Evolutionary conservation across 2,888 invertebrate genomes (phyloP).

Genomic region (Liposcelis brunnea): DNA sequence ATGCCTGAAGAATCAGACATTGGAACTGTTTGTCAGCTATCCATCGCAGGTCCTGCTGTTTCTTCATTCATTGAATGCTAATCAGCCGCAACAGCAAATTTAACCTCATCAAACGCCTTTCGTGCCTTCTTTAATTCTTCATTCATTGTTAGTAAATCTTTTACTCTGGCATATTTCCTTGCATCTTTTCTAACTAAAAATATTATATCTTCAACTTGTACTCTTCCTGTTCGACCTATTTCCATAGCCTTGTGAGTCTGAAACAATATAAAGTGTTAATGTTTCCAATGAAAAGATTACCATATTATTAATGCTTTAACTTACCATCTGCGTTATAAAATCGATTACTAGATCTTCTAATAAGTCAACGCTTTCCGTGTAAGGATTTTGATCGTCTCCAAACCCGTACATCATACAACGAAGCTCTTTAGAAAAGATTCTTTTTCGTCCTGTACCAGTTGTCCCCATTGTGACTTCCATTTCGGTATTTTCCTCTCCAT

Average conservation of each 20-base stretch:
- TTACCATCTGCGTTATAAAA: conserved; percentile 87
- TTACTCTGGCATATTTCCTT: conserved; percentile 92
- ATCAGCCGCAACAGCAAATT: conserved; percentile 64
- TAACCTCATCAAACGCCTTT: conserved; percentile 98
- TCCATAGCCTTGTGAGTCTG: conserved; percentile 79
- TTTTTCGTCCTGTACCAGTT: conserved; percentile 49
- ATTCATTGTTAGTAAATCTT: conserved; percentile 93
- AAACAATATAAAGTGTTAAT: conserved; percentile 18
- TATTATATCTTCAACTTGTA: conserved; percentile 96
- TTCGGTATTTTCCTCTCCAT: conserved; percentile 50
- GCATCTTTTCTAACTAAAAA: conserved; percentile 89
- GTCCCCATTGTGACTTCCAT: conserved; percentile 50
- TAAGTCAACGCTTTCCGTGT: conserved; percentile 94
- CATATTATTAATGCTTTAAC: conserved; percentile 13
- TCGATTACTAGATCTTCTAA: conserved; percentile 95
- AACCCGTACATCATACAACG: conserved; percentile 99
- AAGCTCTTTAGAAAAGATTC: conserved; percentile 79
- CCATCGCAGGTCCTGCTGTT: not conserved
- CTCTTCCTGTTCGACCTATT: conserved; percentile 86
- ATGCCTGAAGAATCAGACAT: too few species aligned
- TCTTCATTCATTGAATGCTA: not conserved
- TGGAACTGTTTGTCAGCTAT: not conserved
- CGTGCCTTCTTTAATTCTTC: conserved; percentile 97
- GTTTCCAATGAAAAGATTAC: not conserved
- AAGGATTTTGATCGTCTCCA: conserved; percentile 98